These are phyloP conservation scores for Murina feae DNA, from an alignment of 2,113 vertebrate species.

Conservation along the genomic window DNA sequence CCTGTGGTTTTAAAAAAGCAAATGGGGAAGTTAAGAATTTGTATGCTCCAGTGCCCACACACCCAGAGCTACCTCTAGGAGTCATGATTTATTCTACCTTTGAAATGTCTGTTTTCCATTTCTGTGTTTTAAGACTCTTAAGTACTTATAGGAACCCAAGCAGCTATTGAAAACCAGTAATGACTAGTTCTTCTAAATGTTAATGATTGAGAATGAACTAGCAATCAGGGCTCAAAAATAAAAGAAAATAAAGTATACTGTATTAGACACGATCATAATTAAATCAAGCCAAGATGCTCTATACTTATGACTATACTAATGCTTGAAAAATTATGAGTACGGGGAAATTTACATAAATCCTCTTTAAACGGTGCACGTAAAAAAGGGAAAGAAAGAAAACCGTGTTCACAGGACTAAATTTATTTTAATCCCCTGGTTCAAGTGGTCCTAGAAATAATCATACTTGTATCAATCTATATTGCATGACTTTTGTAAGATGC, in stretches of 20 bases:
- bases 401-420: conserved; percentile 76
- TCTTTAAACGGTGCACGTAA: conserved; percentile 73
- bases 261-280: conserved; percentile 73
- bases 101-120: conserved; percentile 60
- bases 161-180: conserved; percentile 71
- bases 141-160: conserved; percentile 67
- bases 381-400: conserved; percentile 77
- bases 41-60: conserved; percentile 56
- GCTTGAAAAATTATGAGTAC: conserved; percentile 68
- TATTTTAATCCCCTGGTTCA: conserved; percentile 83
- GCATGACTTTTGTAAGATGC: conserved; percentile 87
- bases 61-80: conserved; percentile 16
- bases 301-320: conserved; percentile 64
- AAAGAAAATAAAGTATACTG: conserved; percentile 64
- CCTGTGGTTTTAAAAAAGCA: conserved; percentile 66
- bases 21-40: conserved; percentile 69
- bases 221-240: conserved; percentile 72
- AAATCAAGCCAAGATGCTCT: conserved; percentile 69
- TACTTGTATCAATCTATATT: conserved; percentile 89
- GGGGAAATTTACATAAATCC: conserved; percentile 75
- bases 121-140: conserved; percentile 52
- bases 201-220: conserved; percentile 74
- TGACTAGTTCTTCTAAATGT: conserved; percentile 72
- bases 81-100: conserved; percentile 53
- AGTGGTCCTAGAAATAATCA: conserved; percentile 86